Evolutionary conservation across 64 coral and sea anemone species (phyloP), one percentile per base, ranked within the genome.

Genomic region (Hydrozoanthus tunicans): DNA sequence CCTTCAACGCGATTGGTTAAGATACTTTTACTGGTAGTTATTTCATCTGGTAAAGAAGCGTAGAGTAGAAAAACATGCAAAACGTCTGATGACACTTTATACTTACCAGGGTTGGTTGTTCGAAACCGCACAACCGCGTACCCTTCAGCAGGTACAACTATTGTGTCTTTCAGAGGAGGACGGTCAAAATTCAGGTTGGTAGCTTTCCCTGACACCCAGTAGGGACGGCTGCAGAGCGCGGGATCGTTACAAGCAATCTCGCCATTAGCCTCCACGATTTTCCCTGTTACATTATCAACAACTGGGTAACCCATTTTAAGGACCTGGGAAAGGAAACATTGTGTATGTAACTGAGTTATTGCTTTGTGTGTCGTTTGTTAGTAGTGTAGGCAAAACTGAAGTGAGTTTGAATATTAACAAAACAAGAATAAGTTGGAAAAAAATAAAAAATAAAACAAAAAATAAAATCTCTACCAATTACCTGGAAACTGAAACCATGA

Each of bases 401-500:
- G 32, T 43, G 32, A 43, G 32, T 43, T 43, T 43, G 32, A 43
- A 43, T 2, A 1, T 43, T 43, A 43, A 43, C 32, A 43, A 43
- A 43, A 43, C 32, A 43, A 43, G 32, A 43, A 43, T 43, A 1
- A 43, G 32, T 43, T 2, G 32, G 32, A 43, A 43, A 43, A 43
- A 43, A 43, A 43, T 0, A 2, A 43, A 43, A 43, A 43, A 43
- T 43, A 9, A 8, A 13, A 6, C 27, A 78, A 5, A 9, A 23
- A 4, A 10, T 6, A 9, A 51, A 12, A 70, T 77, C 5, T 60
- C 59, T 11, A 78, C 27, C 14, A 89, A 71, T 12, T 56, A 82
- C 80, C 78, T 90, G 89, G 67, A 91, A 94, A 73, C 93, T 94
- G 15, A 80, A 78, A 1, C 93, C 89, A 65, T 91, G 93, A 73